phyloP scores from a whole-genome alignment of 2,113 vertebrate genomes.

The Oryzias curvinotus region DNA sequence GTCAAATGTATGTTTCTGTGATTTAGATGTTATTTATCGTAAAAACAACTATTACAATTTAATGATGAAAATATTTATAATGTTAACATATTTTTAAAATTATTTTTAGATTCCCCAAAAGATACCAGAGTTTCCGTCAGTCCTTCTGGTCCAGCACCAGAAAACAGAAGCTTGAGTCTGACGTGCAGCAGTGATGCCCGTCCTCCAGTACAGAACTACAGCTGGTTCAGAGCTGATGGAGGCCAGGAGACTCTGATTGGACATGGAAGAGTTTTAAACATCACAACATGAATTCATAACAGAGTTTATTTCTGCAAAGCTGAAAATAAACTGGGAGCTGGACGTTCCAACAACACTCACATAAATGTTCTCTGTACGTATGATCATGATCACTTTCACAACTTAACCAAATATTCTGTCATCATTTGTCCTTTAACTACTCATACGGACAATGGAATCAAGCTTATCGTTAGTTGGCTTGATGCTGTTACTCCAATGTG shows the following conservation, averaged over 20 bases:
- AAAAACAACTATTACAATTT: too few relatives aligned
- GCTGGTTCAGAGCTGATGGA: conserved; percentile 35
- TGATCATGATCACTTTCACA: not conserved
- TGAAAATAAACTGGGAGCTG: conserved; percentile 6
- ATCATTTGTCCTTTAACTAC: too few relatives aligned
- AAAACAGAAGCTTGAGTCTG: not conserved
- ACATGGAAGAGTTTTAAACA: not conserved
- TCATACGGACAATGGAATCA: too few relatives aligned
- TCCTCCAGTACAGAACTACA: conserved; percentile 16
- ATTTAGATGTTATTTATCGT: too few relatives aligned
- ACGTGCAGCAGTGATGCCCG: conserved; percentile 18
- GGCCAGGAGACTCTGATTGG: not conserved
- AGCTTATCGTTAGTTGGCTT: too few relatives aligned
- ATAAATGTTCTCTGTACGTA: conserved; percentile 11
- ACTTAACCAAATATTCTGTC: not conserved
- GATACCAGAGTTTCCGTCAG: not conserved
- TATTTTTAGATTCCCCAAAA: conserved; percentile 27
- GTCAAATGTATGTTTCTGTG: conserved; percentile 30
- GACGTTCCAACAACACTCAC: not conserved
- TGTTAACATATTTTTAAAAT: too few relatives aligned
- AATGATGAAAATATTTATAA: too few relatives aligned
- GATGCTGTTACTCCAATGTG: too few relatives aligned
- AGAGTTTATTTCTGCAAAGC: not conserved
- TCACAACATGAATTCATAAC: not conserved
- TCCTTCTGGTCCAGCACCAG: conserved; percentile 27